These are phyloP conservation scores for Raja brachyura DNA, from an alignment of 2,113 vertebrate genomes.

Conservation along the genomic window DNA sequence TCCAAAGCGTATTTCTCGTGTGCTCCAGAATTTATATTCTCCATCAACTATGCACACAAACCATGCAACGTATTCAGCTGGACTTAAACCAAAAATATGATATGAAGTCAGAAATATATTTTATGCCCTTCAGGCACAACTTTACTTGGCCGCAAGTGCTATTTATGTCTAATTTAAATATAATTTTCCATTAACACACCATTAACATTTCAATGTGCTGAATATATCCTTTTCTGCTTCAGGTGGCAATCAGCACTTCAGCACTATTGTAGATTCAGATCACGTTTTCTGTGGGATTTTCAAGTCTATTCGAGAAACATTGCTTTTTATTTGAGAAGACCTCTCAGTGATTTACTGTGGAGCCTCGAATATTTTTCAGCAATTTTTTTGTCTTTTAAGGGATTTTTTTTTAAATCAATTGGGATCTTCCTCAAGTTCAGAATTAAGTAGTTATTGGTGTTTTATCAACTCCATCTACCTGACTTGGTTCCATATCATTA, in stretches of 20 bases:
- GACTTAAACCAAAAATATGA: not conserved
- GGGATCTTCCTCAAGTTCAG: not conserved
- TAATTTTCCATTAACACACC: not conserved
- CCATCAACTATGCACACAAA: not conserved
- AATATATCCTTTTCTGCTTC: not conserved
- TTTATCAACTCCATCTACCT: not conserved
- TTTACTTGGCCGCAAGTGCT: not conserved
- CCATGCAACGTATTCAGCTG: not conserved
- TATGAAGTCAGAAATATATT: constrained; percentile 20
- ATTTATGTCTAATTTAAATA: constrained; percentile 24
- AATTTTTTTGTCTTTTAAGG: not conserved
- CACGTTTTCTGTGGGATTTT: not conserved
- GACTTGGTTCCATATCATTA: not conserved
- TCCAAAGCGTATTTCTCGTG: not conserved
- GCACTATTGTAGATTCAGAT: not conserved
- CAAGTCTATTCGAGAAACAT: not conserved
- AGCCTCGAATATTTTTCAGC: not conserved
- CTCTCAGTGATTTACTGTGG: not conserved
- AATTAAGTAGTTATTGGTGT: no score
- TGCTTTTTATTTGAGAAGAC: not conserved
- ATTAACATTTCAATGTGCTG: constrained; percentile 19
- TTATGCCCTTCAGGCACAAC: not conserved
- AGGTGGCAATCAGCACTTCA: not conserved
- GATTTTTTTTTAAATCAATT: not conserved
- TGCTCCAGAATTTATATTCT: not conserved